Conservation (phyloP, 1,140 invertebrate genomes). For the Pristionchus pacificus region DNA sequence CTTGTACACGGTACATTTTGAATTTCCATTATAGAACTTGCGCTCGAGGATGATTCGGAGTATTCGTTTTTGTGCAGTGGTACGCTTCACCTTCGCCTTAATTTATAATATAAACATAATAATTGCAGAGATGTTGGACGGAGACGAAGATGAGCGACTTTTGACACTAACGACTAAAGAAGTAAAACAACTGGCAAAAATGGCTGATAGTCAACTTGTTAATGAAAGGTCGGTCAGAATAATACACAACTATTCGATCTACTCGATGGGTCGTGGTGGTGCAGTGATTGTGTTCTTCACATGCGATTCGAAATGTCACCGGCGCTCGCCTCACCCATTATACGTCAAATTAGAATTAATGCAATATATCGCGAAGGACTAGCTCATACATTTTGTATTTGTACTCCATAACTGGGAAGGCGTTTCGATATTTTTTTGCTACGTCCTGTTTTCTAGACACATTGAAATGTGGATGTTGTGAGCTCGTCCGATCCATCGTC, state of each 20-base stretch:
- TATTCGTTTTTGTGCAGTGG: not conserved
- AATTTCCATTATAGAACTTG: not conserved
- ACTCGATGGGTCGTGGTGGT: not conserved
- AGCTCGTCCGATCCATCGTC: not conserved
- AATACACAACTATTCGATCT: not conserved
- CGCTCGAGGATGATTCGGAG: not conserved
- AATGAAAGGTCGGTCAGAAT: constrained; percentile 1
- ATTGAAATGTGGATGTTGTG: not conserved
- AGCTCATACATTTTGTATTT: not conserved
- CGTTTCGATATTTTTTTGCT: not conserved
- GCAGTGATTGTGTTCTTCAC: not conserved
- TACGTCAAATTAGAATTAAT: too few relatives aligned
- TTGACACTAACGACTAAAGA: not conserved
- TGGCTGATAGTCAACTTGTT: not conserved
- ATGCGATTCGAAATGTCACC: not conserved
- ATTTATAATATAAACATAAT: not conserved
- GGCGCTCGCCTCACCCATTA: too few relatives aligned
- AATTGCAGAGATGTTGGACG: not conserved
- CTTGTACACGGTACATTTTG: too few relatives aligned
- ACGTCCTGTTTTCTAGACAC: not conserved
- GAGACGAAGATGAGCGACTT: not conserved
- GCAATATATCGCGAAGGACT: not conserved
- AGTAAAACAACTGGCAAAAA: not conserved
- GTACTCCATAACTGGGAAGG: not conserved
- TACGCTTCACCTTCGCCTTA: not conserved